phyloP scores from a whole-genome alignment of 2,888 invertebrate species.

The Sphecodes monilicornis region DNA sequence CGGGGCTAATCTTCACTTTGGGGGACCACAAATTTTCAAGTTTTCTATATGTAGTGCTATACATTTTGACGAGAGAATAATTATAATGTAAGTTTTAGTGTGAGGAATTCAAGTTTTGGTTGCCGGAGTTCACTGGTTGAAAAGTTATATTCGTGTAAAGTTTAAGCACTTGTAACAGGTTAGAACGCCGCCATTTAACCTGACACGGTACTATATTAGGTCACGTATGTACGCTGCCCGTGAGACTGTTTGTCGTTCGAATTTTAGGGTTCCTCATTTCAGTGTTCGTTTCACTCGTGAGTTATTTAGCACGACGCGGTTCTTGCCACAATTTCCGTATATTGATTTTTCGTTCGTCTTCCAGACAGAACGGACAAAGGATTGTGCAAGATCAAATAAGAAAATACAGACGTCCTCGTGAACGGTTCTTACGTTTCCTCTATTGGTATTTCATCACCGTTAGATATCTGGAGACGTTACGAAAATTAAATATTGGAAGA shows the following conservation, averaged over 20 bases:
- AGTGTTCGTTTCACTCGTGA: background rate
- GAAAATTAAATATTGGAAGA: slow-evolving; percentile 57
- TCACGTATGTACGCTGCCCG: background rate
- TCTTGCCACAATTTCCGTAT: slow-evolving; percentile 13
- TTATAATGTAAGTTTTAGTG: too few species aligned
- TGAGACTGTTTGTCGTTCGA: background rate
- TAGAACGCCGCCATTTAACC: too few species aligned
- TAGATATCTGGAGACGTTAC: slow-evolving; percentile 51
- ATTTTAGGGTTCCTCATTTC: background rate
- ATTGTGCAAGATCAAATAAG: slow-evolving; percentile 42
- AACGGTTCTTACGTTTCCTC: slow-evolving; percentile 28
- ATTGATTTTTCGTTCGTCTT: slow-evolving; percentile 41
- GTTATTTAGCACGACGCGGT: background rate
- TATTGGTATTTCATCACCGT: slow-evolving; percentile 45
- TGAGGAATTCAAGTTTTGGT: too few species aligned
- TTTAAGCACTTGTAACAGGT: too few species aligned
- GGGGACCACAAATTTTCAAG: too few species aligned
- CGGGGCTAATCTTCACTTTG: too few species aligned
- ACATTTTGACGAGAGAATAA: too few species aligned
- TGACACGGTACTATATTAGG: background rate
- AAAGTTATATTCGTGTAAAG: too few species aligned
- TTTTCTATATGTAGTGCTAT: too few species aligned
- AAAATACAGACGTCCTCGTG: slow-evolving; percentile 16
- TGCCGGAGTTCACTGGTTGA: too few species aligned
- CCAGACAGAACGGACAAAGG: slow-evolving; percentile 5